Evolutionary conservation across 2,888 invertebrate genomes (phyloP), one percentile per base, ranked within the genome.

Genomic region (Archaeoteleia sp.): DNA sequence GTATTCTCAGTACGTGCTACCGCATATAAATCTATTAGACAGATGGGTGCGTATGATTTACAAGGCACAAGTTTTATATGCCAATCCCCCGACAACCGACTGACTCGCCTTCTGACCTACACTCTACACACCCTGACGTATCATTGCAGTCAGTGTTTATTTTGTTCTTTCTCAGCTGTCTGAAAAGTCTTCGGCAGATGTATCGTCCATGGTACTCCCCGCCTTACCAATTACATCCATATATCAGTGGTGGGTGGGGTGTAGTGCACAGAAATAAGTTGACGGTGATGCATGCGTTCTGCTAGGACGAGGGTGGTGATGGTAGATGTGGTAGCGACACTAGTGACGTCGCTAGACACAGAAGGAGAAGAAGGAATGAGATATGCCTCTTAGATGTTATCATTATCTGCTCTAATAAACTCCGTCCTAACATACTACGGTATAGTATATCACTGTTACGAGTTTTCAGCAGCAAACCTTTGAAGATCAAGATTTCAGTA

Each of bases 321-420:
- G 73, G 51, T 35, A 15, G 34, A n/a, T 27, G 29, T 29, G 49
- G 48, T 48, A 29, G 30, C 32, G 43, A 43, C 27, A 23, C 34
- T 32, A 39, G 25, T 35, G 43, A 43, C 54, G 35, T 15, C 12
- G 27, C 35, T 30, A 32, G 54, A 10, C 58, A 42, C 43, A 34
- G 49, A 23, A 43, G 46, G 23, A 17, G 20, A 7, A 13, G 43
- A 48, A 65, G 61, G 57, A 71, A 71, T 65, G 71, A 70, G 73
- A 73, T 78, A 79, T 77, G 77, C 76, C 74, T 76, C 72, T 74
- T 73, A 79, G 81, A 82, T 81, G 79, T 80, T 82, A 81, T 82
- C 82, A 79, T 82, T 81, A 82, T 82, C 78, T 75, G 75, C 80
- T 79, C 81, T 81, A 81, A 82, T 81, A 82, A 82, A 80, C 79